These are phyloP conservation scores for Lynx canadensis DNA, from an alignment of 2,113 vertebrate genomes.

Conservation along the genomic window DNA sequence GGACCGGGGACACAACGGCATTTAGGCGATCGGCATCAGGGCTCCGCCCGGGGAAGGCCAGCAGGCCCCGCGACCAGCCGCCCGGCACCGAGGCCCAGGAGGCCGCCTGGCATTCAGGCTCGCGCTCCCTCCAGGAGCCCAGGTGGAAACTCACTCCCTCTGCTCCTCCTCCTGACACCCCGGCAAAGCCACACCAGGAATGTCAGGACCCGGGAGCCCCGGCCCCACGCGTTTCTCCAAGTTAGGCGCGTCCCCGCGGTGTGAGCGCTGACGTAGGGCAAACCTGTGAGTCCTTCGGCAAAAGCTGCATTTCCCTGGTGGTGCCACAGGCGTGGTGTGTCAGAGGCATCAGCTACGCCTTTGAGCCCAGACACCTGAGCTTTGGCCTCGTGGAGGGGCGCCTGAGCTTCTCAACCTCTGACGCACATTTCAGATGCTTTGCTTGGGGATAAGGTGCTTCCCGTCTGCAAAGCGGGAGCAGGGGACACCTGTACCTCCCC, in stretches of 20 bases:
- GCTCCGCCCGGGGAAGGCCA: neutral
- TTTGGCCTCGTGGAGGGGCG: neutral
- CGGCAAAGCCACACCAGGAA: neutral
- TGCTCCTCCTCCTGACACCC: no score
- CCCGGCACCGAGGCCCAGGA: neutral
- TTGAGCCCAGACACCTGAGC: neutral
- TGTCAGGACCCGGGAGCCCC: accelerated
- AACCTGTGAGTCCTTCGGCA: accelerated
- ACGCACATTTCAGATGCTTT: no score
- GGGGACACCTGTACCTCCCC: neutral
- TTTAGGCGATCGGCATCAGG: accelerated
- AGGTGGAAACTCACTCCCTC: neutral
- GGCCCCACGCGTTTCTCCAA: accelerated
- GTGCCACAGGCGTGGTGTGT: accelerated
- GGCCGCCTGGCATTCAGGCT: neutral
- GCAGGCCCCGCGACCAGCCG: accelerated
- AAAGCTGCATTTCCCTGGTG: neutral
- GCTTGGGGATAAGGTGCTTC: neutral
- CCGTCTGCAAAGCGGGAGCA: accelerated
- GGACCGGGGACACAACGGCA: accelerated
- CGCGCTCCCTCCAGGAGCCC: no score
- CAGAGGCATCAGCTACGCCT: neutral
- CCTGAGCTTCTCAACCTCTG: accelerated
- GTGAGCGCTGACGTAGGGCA: neutral
- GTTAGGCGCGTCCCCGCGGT: accelerated